Conservation (phyloP, 1,140 invertebrate genomes). For the Aphis gossypii region DNA sequence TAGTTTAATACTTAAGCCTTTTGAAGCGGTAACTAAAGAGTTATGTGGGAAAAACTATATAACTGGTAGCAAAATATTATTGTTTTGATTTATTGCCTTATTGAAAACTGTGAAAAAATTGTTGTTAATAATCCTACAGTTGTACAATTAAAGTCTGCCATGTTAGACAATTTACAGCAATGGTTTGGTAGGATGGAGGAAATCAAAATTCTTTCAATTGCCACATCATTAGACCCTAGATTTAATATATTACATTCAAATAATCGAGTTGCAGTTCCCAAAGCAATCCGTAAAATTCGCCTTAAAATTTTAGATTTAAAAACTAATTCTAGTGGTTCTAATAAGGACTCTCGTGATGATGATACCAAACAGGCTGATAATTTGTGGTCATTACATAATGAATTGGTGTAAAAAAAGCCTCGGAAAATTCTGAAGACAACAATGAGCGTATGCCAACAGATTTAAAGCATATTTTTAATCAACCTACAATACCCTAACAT, state of each 20-base stretch:
- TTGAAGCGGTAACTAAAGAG: neutral
- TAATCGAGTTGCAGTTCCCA: neutral
- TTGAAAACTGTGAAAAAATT: neutral
- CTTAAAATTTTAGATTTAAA: neutral
- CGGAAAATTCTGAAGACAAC: neutral
- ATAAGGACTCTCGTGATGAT: conserved; percentile 33
- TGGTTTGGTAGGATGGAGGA: conserved; percentile 30
- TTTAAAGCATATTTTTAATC: too few relatives aligned
- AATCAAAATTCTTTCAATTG: conserved; percentile 12
- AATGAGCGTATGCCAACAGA: too few relatives aligned
- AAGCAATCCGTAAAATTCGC: neutral
- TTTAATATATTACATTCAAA: neutral
- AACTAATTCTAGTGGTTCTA: neutral
- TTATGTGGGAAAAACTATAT: neutral
- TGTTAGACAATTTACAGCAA: neutral
- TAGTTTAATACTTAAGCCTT: neutral
- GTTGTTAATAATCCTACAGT: neutral
- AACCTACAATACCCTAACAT: too few relatives aligned
- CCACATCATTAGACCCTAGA: neutral
- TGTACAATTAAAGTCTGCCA: neutral
- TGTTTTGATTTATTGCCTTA: conserved; percentile 4
- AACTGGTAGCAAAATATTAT: neutral
- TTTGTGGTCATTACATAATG: conserved; percentile 29
- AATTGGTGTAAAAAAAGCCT: conserved; percentile 29
- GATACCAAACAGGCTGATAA: conserved; percentile 13